These are phyloP conservation scores for Chondrilla cf. caribensis DNA, from an alignment of 37 sponge, comb jelly and placozoan genomes.

Conservation along the genomic window DNA sequence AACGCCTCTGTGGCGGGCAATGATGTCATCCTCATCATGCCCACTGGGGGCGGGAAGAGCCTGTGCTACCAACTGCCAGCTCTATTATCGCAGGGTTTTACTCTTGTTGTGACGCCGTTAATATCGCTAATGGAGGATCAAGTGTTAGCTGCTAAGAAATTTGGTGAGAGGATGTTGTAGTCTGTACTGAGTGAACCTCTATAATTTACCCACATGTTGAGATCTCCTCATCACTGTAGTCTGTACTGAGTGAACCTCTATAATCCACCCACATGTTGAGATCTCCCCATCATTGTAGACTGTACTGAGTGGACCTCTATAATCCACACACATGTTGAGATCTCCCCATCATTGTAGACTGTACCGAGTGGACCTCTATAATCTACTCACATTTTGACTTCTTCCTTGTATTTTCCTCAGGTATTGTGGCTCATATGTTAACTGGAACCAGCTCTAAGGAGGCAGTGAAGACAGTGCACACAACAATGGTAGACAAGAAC, in stretches of 20 bases:
- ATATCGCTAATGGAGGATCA: slow-evolving; percentile 97
- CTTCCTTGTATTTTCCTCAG: background rate
- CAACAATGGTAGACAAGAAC: slow-evolving; percentile 46
- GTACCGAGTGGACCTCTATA: too few relatives aligned
- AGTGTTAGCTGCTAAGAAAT: slow-evolving; percentile 51
- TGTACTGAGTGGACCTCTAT: too few relatives aligned
- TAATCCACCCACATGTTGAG: too few relatives aligned
- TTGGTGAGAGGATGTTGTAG: slow-evolving; percentile 7
- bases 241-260: too few relatives aligned
- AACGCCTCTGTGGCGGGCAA: slow-evolving; percentile 69
- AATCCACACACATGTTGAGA: too few relatives aligned
- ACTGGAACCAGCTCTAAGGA: slow-evolving; percentile 56
- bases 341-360: too few relatives aligned
- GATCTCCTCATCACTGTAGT: too few relatives aligned
- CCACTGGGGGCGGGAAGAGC: slow-evolving; percentile 98
- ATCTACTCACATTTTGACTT: too few relatives aligned
- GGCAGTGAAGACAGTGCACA: slow-evolving; percentile 46
- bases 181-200: too few relatives aligned
- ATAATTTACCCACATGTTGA: too few relatives aligned
- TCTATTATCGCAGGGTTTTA: slow-evolving; percentile 56
- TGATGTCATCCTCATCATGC: slow-evolving; percentile 93
- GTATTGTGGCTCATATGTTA: slow-evolving; percentile 58
- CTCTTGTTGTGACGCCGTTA: slow-evolving; percentile 93
- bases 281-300: too few relatives aligned
- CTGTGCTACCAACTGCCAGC: slow-evolving; percentile 97